Base-by-base conservation (phyloP, 2,888 invertebrate genomes). In the Agonopterix subpropinquella region DNA sequence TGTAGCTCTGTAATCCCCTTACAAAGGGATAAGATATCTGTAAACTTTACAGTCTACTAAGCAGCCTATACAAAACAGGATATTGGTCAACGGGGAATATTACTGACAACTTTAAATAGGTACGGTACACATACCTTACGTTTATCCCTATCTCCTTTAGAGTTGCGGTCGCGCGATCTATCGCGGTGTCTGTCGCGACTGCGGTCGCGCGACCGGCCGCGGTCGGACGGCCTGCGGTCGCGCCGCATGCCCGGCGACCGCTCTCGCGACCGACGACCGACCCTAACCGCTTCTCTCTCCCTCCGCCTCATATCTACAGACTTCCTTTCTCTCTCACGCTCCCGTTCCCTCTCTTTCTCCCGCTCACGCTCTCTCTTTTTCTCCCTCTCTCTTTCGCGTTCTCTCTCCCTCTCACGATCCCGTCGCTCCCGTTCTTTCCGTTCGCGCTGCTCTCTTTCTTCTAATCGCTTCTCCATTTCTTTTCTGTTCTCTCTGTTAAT, bases 381-480 rank as follows among this genome's bases (percentile, higher is more conserved):
- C 41, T 70, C 65, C 35, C 64, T 56, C 42, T 70, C 66, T 10
- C 62, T 57, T 11, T 68, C 69, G n/a, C 61, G 55, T 46, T 62
- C 52, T 5, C 51, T 55, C 46, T 64, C 67, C n/a, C 64, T 57
- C 43, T 62, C 61, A 8, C 70, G 52, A 47, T 75, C 72, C 47
- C 65, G 59, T 11, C 70, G 64, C 50, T 66, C 85, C 62, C 65
- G 59, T 52, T 79, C 70, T 66, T 71, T 72, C 49, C 64, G 59
- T 39, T 55, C 90, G 77, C 61, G 85, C 61, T 70, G 82, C 65
- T 66, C 89, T 62, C 70, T 85, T 73, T 74, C 89, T 62, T 68
- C 69, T 50, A 80, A 67, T 47, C 70, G 84, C 74, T 52, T 89
- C 54, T 67, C 70, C 60, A 64, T 61, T 41, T 77, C 71, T 52